Percentiles rank a stretch among this genome's conserved stretches.
These are phyloP conservation scores for Teleogryllus oceanicus DNA, from an alignment of 2,888 invertebrate species.

Conservation along the genomic window DNA sequence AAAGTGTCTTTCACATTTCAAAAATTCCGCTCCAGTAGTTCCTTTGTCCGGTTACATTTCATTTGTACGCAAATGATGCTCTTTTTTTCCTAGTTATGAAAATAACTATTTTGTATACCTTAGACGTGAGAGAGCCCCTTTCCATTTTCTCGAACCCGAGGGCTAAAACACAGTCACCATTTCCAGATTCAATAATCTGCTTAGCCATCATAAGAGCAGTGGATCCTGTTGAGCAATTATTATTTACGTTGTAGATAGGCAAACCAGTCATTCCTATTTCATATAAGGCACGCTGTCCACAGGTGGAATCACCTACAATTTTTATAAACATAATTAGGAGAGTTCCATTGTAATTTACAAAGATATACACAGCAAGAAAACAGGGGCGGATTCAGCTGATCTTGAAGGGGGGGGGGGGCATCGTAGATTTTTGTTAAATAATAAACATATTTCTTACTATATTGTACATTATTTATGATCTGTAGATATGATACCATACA, in stretches of 20 bases:
- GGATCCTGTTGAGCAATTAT: constrained; percentile 96
- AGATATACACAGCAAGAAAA: too few relatives aligned
- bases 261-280: constrained; percentile 94
- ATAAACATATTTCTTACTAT: too few relatives aligned
- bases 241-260: constrained; percentile 97
- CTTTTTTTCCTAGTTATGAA: too few relatives aligned
- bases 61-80: too few relatives aligned
- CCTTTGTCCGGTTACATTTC: too few relatives aligned
- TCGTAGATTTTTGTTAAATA: neutral
- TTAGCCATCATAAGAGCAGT: constrained; percentile 87
- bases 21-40: too few relatives aligned
- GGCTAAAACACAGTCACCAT: constrained; percentile 83
- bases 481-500: too few relatives aligned
- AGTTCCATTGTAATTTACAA: too few relatives aligned
- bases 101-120: constrained; percentile 50
- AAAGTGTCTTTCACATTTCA: too few relatives aligned
- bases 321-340: neutral
- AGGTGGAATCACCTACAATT: constrained; percentile 77
- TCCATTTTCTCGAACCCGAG: constrained; percentile 99
- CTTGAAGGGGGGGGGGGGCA: too few relatives aligned
- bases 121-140: constrained; percentile 75
- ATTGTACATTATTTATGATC: too few relatives aligned
- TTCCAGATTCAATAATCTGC: constrained; percentile 86
- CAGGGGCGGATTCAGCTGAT: too few relatives aligned
- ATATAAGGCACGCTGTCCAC: constrained; percentile 92